Evolutionary conservation across 2,888 invertebrate genomes (phyloP).

Genomic region (Caenorhabditis plicata): DNA sequence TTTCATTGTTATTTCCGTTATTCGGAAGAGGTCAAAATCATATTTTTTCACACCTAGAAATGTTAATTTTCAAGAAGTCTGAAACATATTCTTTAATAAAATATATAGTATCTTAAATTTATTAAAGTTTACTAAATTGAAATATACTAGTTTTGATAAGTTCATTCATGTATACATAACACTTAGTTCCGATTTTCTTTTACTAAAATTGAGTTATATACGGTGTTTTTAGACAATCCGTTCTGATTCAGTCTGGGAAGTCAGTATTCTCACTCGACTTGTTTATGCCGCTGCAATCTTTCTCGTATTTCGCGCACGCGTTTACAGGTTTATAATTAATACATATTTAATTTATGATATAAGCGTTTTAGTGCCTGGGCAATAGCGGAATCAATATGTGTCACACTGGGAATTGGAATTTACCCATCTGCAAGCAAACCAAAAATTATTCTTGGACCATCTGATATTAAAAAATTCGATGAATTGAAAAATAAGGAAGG

Average conservation of each 20-base stretch:
- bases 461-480: constrained; percentile 66
- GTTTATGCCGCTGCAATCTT: constrained; percentile 85
- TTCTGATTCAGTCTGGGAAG: constrained; percentile 76
- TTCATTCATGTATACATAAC: too few relatives aligned
- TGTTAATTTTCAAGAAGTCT: too few relatives aligned
- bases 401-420: constrained; percentile 85
- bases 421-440: constrained; percentile 79
- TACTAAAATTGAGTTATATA: too few relatives aligned
- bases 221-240: constrained; percentile 78
- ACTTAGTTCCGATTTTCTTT: too few relatives aligned
- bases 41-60: too few relatives aligned
- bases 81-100: too few relatives aligned
- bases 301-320: constrained; percentile 83
- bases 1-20: too few relatives aligned
- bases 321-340: constrained; percentile 72
- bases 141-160: too few relatives aligned
- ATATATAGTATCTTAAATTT: too few relatives aligned
- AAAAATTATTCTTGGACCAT: constrained; percentile 83
- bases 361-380: constrained; percentile 73
- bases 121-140: too few relatives aligned
- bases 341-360: not conserved
- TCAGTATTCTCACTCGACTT: constrained; percentile 78
- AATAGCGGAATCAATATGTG: constrained; percentile 88
- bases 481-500: constrained; percentile 8
- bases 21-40: constrained; percentile 1